Percentiles rank a stretch among this genome's conserved stretches.
Conservation (phyloP, 2,888 invertebrate species). For the Spilarctia lutea region DNA sequence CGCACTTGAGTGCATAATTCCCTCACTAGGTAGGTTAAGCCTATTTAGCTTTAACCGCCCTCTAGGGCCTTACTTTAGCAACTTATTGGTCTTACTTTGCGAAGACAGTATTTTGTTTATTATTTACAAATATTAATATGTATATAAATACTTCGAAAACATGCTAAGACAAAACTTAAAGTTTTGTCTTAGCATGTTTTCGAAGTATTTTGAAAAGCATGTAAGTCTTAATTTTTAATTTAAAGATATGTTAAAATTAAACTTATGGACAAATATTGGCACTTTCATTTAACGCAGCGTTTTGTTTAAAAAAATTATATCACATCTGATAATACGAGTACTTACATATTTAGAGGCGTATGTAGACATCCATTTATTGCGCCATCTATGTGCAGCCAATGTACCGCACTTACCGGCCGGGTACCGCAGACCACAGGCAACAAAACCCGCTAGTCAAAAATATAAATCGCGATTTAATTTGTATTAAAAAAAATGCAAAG, state of each 20-base stretch:
- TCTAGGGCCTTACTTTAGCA: not conserved
- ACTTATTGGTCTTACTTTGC: not conserved
- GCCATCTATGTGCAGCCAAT: too few species aligned
- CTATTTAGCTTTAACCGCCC: not conserved
- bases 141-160: constrained; percentile 9
- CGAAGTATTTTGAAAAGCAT: constrained; percentile 4
- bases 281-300: not conserved
- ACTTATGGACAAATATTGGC: not conserved
- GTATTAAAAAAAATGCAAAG: too few species aligned
- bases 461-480: too few species aligned
- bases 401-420: too few species aligned
- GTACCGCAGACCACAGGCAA: too few species aligned
- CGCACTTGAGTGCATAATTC: not conserved
- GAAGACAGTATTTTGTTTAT: not conserved
- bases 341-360: too few species aligned
- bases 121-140: too few species aligned
- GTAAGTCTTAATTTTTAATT: constrained; percentile 1
- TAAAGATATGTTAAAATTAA: not conserved
- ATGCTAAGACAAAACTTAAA: constrained; percentile 10
- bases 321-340: too few species aligned
- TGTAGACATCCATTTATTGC: too few species aligned
- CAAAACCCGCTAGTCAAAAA: too few species aligned
- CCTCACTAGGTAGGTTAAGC: not conserved
- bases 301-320: too few species aligned
- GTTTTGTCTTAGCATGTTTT: constrained; percentile 10